Evolutionary conservation across 2,113 vertebrate genomes (phyloP).

Genomic region (Jacana jacana): DNA sequence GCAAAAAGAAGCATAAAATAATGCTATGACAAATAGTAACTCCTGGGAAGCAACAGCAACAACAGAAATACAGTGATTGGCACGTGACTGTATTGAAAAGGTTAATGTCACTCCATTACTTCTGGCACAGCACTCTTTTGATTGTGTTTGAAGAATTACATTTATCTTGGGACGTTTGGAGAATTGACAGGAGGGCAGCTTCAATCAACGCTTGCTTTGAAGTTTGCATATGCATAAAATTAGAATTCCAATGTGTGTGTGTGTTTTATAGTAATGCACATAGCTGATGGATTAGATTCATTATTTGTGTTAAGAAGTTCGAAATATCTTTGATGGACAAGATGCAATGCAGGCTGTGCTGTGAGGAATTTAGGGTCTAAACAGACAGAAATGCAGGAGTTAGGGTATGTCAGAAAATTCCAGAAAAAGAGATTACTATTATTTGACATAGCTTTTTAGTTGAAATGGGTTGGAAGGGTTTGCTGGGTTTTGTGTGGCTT

Average conservation of each 20-base stretch:
- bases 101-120: background rate
- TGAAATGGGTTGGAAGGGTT: background rate
- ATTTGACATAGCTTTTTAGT: background rate
- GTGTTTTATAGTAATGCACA: background rate
- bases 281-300: background rate
- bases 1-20: background rate
- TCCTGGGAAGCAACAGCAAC: background rate
- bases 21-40: background rate
- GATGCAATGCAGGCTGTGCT: background rate
- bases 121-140: background rate
- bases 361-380: background rate
- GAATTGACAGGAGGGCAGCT: accelerated
- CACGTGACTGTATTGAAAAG: background rate
- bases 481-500: background rate
- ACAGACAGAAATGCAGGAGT: background rate
- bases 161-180: background rate
- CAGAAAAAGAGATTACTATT: background rate
- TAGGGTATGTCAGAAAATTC: background rate
- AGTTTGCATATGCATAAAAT: background rate
- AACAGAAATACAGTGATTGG: background rate
- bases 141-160: background rate
- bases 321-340: background rate
- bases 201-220: background rate
- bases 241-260: background rate
- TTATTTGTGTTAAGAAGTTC: background rate